Evolutionary conservation across 2,113 vertebrate genomes (phyloP), one percentile per base, ranked within the genome.

Genomic region (Ellobius talpinus): DNA sequence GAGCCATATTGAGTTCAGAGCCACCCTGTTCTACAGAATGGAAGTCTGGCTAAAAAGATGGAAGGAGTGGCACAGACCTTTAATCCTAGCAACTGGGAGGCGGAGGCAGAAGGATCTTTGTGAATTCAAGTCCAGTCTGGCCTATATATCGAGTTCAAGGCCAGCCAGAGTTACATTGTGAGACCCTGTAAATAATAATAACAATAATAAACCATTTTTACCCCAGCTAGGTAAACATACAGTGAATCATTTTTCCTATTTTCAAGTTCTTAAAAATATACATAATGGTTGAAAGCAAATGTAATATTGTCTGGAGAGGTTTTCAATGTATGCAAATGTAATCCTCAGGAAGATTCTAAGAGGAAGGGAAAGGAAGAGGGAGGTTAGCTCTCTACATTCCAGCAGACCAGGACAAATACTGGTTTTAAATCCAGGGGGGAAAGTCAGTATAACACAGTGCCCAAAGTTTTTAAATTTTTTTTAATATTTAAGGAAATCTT

Each of bases 201-300:
- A 42, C 26, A 74, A 74, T 24, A 52, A 58, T 52, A 82, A 58
- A 81, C 33, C 50, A 58, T 81, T 24, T 23, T 13, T n/a, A 58
- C 21, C 33, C 31, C 78, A 58, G 52, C 19, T 81, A 79, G 31
- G 31, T 79, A 79, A 52, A n/a, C 50, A 81, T 66, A 55, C 36
- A 55, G 86, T n/a, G 17, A 19, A 29, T 66, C 19, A 9, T 36
- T 87, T 90, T 82, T 82, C 12, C 24, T 58, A 82, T 55, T 58
- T 39, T 91, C 24, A 84, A 36, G 36, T 72, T 91, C 81, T 87
- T 84, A 78, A 81, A 90, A 84, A 82, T 63, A 84, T 61, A 72
- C 19, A 11, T 55, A 81, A 55, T 81, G 47, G 50, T 52, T 65
- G 72, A 88, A 88, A 94, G 63, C 50, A 79, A 84, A 84, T 55